Conservation (phyloP, 2,797 vertebrate species). For the Chelon auratus region DNA sequence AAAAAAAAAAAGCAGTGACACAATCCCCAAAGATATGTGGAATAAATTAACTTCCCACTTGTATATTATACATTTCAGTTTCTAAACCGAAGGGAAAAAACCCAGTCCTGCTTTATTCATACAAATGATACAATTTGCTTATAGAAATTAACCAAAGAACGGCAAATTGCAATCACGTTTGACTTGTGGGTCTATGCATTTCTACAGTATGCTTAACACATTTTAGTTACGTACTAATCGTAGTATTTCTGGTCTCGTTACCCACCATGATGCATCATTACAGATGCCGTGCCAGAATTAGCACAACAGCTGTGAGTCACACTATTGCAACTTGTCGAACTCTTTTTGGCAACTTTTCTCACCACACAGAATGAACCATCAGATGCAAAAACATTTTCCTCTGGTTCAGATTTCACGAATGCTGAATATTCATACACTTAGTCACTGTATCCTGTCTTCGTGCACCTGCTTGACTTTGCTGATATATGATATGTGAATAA, state of each 20-base stretch:
- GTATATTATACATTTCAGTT: too few species aligned
- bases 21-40: not conserved
- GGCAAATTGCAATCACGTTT: too few species aligned
- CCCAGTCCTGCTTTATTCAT: not conserved
- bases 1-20: too few species aligned
- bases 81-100: too few species aligned
- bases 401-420: not conserved
- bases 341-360: constrained; percentile 18
- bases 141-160: not conserved
- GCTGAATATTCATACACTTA: not conserved
- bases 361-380: constrained; percentile 13
- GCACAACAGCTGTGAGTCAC: constrained; percentile 34
- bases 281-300: constrained; percentile 12
- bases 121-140: not conserved
- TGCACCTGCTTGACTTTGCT: not conserved
- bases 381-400: constrained; percentile 4
- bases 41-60: not conserved
- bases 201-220: too few species aligned
- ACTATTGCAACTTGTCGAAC: constrained; percentile 12
- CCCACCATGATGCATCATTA: not conserved
- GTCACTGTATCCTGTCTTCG: not conserved
- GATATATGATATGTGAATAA: not conserved
- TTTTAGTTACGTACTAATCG: too few species aligned
- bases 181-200: not conserved
- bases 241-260: too few species aligned